Evolutionary conservation across 2,113 vertebrate species (phyloP), one percentile per base, ranked within the genome.

Genomic region (Embiotoca jacksoni): DNA sequence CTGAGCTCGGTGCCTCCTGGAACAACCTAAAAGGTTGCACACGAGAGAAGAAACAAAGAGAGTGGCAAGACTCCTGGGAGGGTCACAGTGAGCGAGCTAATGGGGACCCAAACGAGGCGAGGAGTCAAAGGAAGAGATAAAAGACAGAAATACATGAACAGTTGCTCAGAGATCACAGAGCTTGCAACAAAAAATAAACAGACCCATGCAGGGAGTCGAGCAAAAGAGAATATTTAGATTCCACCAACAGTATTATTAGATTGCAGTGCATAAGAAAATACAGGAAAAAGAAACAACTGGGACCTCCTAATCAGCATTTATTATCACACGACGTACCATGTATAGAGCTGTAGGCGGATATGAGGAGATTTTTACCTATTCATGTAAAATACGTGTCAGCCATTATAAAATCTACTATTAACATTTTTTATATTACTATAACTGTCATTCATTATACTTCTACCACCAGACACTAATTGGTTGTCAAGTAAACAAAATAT

Each of bases 21-120:
- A 85, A 80, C 76, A 68, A 82, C 53, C 55, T 50, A 11, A 88
- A 81, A 89, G 79, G 83, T 88, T 89, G 69, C 35, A 46, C 49
- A 57, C 35, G 64, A 55, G 32, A 79, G 23, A 15, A 33, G 54
- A 67, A 75, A 78, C 36, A 67, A 58, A 73, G 35, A 55, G 32
- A 56, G 5, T 37, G 52, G 23, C 50, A 58, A 46, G 35, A 60
- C 49, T 66, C 68, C 63, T 79, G 50, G 23, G 63, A 72, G 62
- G 72, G n/a, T 33, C 2, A 16, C 33, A 49, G 66, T 68, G 73
- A 74, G 1, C 61, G 52, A 83, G 47, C 63, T 79, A 67, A 87
- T 75, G 50, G 35, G 57, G 33, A 52, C 32, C 14, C 7, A 41
- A 72, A 80, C 11, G 62, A 50, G 39, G 36, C 16, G 54, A 75